Evolutionary conservation across 2,888 invertebrate species (phyloP).

Genomic region (Eupithecia dodoneata): DNA sequence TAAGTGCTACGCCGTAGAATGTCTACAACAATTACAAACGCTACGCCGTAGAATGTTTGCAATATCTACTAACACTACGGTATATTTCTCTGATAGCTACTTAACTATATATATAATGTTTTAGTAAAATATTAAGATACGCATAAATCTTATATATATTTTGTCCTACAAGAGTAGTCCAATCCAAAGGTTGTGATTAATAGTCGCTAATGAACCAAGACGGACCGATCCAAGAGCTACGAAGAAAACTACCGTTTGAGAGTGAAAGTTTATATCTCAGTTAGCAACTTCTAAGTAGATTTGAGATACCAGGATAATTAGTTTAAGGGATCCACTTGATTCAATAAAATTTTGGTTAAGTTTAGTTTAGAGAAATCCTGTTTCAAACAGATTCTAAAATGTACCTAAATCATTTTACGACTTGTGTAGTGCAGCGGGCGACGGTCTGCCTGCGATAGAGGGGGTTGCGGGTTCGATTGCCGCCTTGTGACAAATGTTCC

Average conservation of each 20-base stretch:
- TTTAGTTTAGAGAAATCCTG: background rate
- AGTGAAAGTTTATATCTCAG: background rate
- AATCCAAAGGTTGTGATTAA: conserved; percentile 50
- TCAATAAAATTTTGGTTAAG: background rate
- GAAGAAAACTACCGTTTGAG: conserved; percentile 4
- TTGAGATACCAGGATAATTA: background rate
- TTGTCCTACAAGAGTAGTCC: background rate
- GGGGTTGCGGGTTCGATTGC: no score
- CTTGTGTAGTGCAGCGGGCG: no score
- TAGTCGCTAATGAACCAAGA: conserved; percentile 57
- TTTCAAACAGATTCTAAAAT: background rate
- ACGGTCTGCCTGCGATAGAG: no score
- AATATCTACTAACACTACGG: background rate
- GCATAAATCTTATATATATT: background rate
- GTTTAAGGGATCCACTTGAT: background rate
- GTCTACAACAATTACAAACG: background rate
- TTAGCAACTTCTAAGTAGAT: background rate
- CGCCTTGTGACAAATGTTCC: no score
- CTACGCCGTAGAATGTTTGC: background rate
- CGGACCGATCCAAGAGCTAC: conserved; percentile 35
- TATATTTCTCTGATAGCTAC: background rate
- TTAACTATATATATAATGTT: background rate
- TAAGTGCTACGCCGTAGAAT: background rate
- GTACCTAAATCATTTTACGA: background rate
- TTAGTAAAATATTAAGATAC: background rate